Conservation (phyloP, 2,888 invertebrate species). For the Marronus borbonicus region DNA sequence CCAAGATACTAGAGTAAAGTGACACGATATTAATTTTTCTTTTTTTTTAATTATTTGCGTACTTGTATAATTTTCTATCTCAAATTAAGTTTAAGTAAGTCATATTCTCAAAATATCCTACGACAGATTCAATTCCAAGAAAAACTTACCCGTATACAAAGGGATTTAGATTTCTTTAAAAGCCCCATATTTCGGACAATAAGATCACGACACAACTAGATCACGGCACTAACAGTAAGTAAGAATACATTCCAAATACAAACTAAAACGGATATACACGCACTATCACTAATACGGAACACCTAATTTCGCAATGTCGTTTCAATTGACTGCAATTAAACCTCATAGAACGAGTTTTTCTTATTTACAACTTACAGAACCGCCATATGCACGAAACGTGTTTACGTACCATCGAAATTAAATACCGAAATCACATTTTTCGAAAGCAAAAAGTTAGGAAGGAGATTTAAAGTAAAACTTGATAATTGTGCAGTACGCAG, state of each 20-base stretch:
- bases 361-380: background rate
- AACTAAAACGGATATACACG: too few species aligned
- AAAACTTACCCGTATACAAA: constrained; percentile 47
- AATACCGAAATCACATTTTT: too few species aligned
- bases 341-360: background rate
- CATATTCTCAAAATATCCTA: background rate
- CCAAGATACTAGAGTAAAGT: too few species aligned
- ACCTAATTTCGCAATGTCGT: constrained; percentile 16
- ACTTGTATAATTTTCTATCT: too few species aligned
- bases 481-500: background rate
- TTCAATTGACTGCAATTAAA: constrained; percentile 16
- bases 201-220: too few species aligned
- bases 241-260: too few species aligned
- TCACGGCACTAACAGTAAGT: too few species aligned
- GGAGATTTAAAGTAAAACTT: too few species aligned
- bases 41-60: too few species aligned
- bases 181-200: constrained; percentile 33
- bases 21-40: too few species aligned
- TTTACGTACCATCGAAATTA: background rate
- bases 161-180: constrained; percentile 46
- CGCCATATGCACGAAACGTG: background rate
- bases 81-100: too few species aligned
- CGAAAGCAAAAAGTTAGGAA: background rate
- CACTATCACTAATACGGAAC: constrained; percentile 2
- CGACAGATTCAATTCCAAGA: background rate